These are phyloP conservation scores for Gortyna flavago DNA, from an alignment of 2,888 invertebrate species.

Conservation along the genomic window DNA sequence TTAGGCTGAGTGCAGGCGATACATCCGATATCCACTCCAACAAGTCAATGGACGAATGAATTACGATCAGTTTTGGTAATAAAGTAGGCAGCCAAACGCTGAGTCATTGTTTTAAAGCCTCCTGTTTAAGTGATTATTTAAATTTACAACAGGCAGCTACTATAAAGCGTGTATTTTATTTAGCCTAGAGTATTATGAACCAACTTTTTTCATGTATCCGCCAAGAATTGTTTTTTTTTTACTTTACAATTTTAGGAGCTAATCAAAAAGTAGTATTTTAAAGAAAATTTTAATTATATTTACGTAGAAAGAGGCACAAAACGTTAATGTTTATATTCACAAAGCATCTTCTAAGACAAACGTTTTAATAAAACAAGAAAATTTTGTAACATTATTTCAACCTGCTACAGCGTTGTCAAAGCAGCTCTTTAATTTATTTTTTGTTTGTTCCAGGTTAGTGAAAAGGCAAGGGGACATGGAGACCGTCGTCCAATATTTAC, in stretches of 20 bases:
- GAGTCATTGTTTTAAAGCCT: slow-evolving; percentile 59
- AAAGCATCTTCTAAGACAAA: slow-evolving; percentile 12
- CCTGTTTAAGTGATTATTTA: slow-evolving; percentile 58
- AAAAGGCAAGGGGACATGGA: slow-evolving; percentile 81
- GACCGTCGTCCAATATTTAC: slow-evolving; percentile 88
- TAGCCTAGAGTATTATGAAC: background rate
- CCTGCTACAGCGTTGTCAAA: slow-evolving; percentile 56
- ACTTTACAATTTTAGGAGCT: background rate
- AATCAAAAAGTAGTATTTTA: background rate
- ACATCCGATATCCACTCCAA: slow-evolving; percentile 66
- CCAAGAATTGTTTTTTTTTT: background rate
- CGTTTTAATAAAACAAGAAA: slow-evolving; percentile 29
- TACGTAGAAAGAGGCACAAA: background rate
- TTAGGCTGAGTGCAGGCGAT: slow-evolving; percentile 78
- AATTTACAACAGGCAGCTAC: slow-evolving; percentile 45
- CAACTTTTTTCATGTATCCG: slow-evolving; percentile 11
- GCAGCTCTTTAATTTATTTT: slow-evolving; percentile 69
- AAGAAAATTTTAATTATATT: background rate
- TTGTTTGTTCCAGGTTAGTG: slow-evolving; percentile 85
- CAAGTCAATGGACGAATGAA: slow-evolving; percentile 64
- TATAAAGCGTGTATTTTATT: slow-evolving; percentile 11
- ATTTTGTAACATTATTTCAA: slow-evolving; percentile 33
- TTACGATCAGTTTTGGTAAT: slow-evolving; percentile 62
- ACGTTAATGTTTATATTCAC: background rate
- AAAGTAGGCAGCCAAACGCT: slow-evolving; percentile 54